Evolutionary conservation across 2,113 vertebrate genomes (phyloP).

Genomic region (Ptilonorhynchus violaceus): DNA sequence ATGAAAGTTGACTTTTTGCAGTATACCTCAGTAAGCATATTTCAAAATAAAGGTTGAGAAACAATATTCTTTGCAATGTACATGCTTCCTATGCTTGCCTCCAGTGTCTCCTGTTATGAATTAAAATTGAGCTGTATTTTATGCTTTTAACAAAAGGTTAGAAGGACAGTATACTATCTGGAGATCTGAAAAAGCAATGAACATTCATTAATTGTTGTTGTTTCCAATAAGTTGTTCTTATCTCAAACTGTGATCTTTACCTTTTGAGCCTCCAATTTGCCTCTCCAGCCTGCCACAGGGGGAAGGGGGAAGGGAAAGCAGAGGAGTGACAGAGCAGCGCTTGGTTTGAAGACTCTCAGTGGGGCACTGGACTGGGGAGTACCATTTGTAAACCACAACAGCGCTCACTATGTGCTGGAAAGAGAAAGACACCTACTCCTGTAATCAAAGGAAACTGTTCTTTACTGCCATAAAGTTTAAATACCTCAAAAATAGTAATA

Average conservation of each 20-base stretch:
- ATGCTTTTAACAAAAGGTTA: background rate
- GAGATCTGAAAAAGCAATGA: background rate
- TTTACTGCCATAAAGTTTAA: background rate
- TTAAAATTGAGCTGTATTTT: background rate
- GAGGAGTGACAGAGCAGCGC: fast-evolving
- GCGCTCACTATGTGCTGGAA: background rate
- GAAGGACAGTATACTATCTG: background rate
- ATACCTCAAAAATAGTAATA: background rate
- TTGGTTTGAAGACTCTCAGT: background rate
- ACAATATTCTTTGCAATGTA: background rate
- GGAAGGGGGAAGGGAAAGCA: background rate
- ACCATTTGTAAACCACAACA: background rate
- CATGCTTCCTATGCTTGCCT: background rate
- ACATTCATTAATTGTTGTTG: background rate
- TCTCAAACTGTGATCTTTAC: background rate
- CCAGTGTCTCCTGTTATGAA: background rate
- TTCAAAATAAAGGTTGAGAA: background rate
- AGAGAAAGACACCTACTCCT: background rate
- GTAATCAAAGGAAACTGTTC: background rate
- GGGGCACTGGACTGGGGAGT: background rate
- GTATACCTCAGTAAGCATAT: background rate
- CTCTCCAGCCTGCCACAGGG: background rate
- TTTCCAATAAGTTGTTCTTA: background rate
- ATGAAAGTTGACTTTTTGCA: background rate
- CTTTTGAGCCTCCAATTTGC: background rate